Conservation (phyloP, 2,113 vertebrate species). For the Odocoileus virginianus region DNA sequence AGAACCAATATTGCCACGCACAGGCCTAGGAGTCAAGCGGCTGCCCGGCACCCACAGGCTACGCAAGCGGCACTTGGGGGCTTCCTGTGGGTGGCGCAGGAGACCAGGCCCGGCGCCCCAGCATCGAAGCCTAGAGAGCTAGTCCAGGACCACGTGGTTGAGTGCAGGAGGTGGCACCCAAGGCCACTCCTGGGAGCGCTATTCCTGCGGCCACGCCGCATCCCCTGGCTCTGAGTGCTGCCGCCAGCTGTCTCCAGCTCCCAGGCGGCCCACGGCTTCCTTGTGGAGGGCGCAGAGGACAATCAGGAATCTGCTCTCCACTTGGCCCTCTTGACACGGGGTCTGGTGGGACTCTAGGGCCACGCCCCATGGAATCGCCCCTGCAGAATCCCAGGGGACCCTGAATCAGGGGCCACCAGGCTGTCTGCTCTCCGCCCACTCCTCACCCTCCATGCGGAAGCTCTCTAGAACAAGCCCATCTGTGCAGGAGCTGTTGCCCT, state of each 20-base stretch:
- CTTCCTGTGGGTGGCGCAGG: slow-evolving; percentile 86
- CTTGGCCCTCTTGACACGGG: slow-evolving; percentile 85
- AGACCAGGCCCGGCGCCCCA: slow-evolving; percentile 79
- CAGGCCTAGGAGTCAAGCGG: slow-evolving; percentile 77
- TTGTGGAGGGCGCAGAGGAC: slow-evolving; percentile 85
- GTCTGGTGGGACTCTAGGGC: slow-evolving; percentile 83
- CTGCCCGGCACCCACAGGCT: slow-evolving; percentile 81
- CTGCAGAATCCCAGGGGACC: slow-evolving; percentile 64
- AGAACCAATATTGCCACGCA: slow-evolving; percentile 81
- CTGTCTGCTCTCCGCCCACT: slow-evolving; percentile 80
- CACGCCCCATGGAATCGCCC: slow-evolving; percentile 77
- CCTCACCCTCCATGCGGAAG: slow-evolving; percentile 81
- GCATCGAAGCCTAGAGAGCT: slow-evolving; percentile 76
- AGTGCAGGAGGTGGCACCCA: slow-evolving; percentile 88
- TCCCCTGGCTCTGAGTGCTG: slow-evolving; percentile 75
- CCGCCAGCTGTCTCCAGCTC: slow-evolving; percentile 73
- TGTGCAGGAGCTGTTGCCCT: slow-evolving; percentile 84
- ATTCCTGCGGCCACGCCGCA: slow-evolving; percentile 84
- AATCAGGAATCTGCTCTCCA: slow-evolving; percentile 86
- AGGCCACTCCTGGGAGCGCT: slow-evolving; percentile 87
- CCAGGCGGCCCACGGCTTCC: slow-evolving; percentile 85
- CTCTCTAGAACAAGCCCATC: slow-evolving; percentile 89
- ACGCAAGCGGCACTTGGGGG: slow-evolving; percentile 86
- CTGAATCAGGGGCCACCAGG: slow-evolving; percentile 55
- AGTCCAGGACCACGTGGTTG: slow-evolving; percentile 84